Conservation (phyloP, 2,113 vertebrate species). For the Brachypteracias leptosomus region DNA sequence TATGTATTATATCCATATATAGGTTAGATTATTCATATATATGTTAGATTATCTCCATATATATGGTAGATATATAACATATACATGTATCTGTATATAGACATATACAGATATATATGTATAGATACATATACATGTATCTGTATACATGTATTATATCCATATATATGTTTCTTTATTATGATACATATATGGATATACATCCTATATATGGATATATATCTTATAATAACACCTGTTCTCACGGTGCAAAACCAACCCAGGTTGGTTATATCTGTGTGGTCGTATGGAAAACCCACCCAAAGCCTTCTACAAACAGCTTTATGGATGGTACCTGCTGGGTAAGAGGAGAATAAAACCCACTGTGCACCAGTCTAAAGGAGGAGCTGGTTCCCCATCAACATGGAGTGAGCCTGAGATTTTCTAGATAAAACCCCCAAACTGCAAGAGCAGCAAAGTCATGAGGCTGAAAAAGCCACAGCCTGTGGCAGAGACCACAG, state of each 20-base stretch:
- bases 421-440: neutral
- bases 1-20: too few species aligned
- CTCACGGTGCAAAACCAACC: neutral
- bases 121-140: too few species aligned
- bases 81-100: too few species aligned
- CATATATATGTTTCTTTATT: too few species aligned
- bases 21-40: too few species aligned
- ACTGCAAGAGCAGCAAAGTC: neutral
- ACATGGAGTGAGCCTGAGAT: neutral
- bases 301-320: neutral
- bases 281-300: neutral
- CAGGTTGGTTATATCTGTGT: neutral
- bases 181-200: too few species aligned
- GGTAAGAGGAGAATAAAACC: neutral
- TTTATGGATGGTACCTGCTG: neutral
- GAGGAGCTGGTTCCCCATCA: neutral
- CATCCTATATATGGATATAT: too few species aligned
- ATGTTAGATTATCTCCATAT: too few species aligned
- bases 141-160: too few species aligned
- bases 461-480: neutral
- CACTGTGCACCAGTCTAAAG: neutral
- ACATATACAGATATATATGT: too few species aligned
- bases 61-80: too few species aligned
- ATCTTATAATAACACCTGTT: neutral
- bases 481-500: neutral